Evolutionary conservation across 2,797 vertebrate species (phyloP), one percentile per base, ranked within the genome.

Genomic region (Menidia menidia): DNA sequence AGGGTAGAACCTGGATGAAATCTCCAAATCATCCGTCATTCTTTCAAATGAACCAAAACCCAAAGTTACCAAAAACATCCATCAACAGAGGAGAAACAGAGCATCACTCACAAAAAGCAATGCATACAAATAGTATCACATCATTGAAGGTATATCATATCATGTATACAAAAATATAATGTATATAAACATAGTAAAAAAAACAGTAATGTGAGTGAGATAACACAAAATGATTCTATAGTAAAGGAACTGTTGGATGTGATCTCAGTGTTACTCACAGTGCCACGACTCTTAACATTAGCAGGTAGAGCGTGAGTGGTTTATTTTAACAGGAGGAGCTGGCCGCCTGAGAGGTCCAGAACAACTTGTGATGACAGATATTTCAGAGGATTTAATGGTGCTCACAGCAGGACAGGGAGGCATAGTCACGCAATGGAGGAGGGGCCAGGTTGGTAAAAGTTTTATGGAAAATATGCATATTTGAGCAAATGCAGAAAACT

Each of bases 341-440:
- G 67, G 41, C 64, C 60, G 71, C 39, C 32, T 39, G 81, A 81
- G 75, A 41, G 58, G 73, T 56, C 68, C 51, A 57, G 71, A 35
- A 51, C 60, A 58, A 73, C 68, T 68, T 74, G 67, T 48, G 68
- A 86, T 57, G 77, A 80, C 63, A 42, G 80, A 74, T 75, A 77
- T 88, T 82, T 77, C 77, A 69, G 79, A 76, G 64, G 63, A 65
- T 76, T 81, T 87, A 83, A 86, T 86, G 80, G 75, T 19, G 48
- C 65, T 82, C 80, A 78, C 75, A 73, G 77, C 71, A 64, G 67
- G 69, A 65, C 19, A 16, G 51, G 19, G 47, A 80, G 70, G 55
- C 55, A 64, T 0, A 80, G 83, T 87, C 86, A 88, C 70, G 85
- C 84, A 77, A 80, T 2, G 39, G 42, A 66, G 64, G 60, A 60